phyloP scores from a whole-genome alignment of 30 jellyfish, hydroid and myxozoan genomes.

The Turritopsis rubra region DNA sequence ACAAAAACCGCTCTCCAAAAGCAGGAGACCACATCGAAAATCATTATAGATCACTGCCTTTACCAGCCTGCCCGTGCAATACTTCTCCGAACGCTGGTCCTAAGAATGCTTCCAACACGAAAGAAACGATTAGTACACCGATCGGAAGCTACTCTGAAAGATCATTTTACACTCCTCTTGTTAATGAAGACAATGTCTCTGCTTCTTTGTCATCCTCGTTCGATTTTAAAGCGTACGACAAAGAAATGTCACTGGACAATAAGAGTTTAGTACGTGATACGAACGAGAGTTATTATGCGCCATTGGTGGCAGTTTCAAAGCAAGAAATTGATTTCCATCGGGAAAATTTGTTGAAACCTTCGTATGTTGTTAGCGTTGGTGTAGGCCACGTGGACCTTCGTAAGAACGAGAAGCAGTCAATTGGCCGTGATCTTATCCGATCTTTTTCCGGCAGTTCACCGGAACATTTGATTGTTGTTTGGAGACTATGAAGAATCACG shows the following conservation, averaged over 20 bases:
- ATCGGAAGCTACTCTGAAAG: slow-evolving; percentile 21
- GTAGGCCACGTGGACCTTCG: slow-evolving; percentile 70
- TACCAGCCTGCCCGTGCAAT: neutral
- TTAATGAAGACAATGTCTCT: slow-evolving; percentile 9
- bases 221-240: slow-evolving; percentile 45
- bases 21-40: neutral
- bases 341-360: slow-evolving; percentile 56
- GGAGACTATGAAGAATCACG: neutral
- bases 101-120: neutral
- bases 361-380: slow-evolving; percentile 80
- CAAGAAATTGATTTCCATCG: slow-evolving; percentile 39
- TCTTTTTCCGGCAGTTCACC: slow-evolving; percentile 1
- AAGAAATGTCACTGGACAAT: slow-evolving; percentile 49
- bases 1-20: neutral
- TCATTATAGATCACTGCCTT: slow-evolving; percentile 17
- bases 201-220: slow-evolving; percentile 38
- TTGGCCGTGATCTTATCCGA: neutral
- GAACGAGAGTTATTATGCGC: slow-evolving; percentile 63
- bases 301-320: slow-evolving; percentile 58
- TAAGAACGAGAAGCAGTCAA: slow-evolving; percentile 13
- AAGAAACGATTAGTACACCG: neutral
- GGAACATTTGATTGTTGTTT: neutral
- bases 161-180: slow-evolving; percentile 64
- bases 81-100: neutral
- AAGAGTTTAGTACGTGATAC: slow-evolving; percentile 52